These are phyloP conservation scores for Zosterops japonicus DNA, from an alignment of 2,113 vertebrate species.

Conservation along the genomic window DNA sequence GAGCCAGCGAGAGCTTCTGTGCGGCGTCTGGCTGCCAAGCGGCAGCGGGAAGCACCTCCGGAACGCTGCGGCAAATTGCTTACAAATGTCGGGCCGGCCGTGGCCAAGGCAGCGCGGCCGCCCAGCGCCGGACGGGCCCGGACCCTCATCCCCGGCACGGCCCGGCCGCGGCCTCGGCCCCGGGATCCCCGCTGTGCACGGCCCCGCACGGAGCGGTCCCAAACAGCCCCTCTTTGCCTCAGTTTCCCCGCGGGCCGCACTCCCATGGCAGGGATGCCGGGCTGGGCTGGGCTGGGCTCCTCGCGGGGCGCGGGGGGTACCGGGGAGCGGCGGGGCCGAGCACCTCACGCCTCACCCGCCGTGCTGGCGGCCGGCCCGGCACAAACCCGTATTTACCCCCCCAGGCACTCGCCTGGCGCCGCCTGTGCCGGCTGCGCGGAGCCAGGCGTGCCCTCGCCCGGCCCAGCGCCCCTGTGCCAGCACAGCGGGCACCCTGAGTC, in stretches of 20 bases:
- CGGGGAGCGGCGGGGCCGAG: not conserved
- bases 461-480: not conserved
- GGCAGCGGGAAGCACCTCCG: constrained; percentile 29
- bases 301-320: not conserved
- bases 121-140: not conserved
- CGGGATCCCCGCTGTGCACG: rapidly evolving
- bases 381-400: not conserved
- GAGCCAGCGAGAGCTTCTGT: constrained; percentile 20
- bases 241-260: not conserved
- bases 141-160: rapidly evolving
- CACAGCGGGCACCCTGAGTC: not conserved
- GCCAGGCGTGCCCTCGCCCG: not conserved
- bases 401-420: not conserved
- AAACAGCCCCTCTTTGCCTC: not conserved
- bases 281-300: not conserved
- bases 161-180: rapidly evolving
- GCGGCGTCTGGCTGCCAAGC: constrained; percentile 12
- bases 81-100: not conserved
- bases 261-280: rapidly evolving
- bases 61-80: not conserved
- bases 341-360: not conserved
- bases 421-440: not conserved
- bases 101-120: not conserved
- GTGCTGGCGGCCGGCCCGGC: not conserved
- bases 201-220: rapidly evolving